A percentile compares a stretch with the other conserved stretches of the same genome.
Evolutionary conservation across 2,113 vertebrate genomes (phyloP).

Genomic region (Axis porcinus): DNA sequence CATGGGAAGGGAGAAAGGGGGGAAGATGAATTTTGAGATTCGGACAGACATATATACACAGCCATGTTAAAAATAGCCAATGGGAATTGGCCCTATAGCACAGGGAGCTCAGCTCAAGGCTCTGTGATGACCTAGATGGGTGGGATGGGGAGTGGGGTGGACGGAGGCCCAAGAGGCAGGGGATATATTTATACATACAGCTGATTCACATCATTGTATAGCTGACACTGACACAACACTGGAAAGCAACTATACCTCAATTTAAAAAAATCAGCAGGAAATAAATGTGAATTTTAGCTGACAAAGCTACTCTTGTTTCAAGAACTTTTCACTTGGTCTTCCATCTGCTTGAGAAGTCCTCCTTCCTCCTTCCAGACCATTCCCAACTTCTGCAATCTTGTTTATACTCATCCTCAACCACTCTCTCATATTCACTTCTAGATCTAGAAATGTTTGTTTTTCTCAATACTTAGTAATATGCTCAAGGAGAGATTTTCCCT

Average conservation of each 20-base stretch:
- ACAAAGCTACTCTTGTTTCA: neutral
- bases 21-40: neutral
- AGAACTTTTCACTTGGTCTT: neutral
- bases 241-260: neutral
- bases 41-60: neutral
- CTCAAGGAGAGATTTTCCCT: neutral
- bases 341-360: neutral
- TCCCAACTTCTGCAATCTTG: rapidly evolving
- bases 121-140: neutral
- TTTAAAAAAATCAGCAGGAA: neutral
- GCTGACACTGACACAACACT: neutral
- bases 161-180: neutral
- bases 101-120: neutral
- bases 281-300: neutral
- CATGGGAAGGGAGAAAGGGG: neutral
- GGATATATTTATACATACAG: neutral
- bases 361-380: rapidly evolving
- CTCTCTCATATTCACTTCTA: neutral
- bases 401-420: neutral
- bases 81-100: neutral
- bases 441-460: neutral
- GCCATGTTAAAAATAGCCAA: neutral
- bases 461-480: neutral
- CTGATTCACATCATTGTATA: neutral
- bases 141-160: neutral